These are phyloP conservation scores for Rhabdomys pumilio DNA, from an alignment of 2,797 vertebrate genomes.

Conservation along the genomic window DNA sequence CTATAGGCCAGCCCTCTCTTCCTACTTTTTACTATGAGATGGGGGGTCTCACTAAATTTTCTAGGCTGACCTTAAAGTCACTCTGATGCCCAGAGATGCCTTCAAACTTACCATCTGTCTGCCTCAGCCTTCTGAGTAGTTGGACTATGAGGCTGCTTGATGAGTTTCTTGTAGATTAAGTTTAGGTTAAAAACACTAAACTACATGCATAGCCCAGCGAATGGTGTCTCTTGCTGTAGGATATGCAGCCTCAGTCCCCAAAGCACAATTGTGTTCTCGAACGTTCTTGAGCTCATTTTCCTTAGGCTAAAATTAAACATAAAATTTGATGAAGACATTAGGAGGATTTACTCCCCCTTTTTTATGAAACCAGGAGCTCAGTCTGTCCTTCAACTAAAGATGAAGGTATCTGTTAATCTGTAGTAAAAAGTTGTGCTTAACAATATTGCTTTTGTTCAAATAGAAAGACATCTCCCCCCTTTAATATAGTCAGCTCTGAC, in stretches of 20 bases:
- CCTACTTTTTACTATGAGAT: not conserved
- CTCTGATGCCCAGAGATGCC: not conserved
- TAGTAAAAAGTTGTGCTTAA: slow-evolving; percentile 79
- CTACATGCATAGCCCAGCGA: slow-evolving; percentile 32
- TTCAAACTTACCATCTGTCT: not conserved
- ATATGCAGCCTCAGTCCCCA: not conserved
- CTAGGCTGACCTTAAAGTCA: not conserved
- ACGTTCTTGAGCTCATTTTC: slow-evolving; percentile 60
- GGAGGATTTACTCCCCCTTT: slow-evolving; percentile 34
- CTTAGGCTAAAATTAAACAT: slow-evolving; percentile 64
- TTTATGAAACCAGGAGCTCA: slow-evolving; percentile 73
- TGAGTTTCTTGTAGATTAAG: not conserved
- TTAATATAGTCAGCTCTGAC: slow-evolving; percentile 76
- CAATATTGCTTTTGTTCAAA: slow-evolving; percentile 76
- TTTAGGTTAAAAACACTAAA: slow-evolving; percentile 33
- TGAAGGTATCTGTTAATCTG: slow-evolving; percentile 76
- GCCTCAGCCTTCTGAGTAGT: not conserved
- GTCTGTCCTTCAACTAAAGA: slow-evolving; percentile 78
- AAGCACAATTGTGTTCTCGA: slow-evolving; percentile 10
- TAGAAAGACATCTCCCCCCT: slow-evolving; percentile 77
- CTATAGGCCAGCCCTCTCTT: no score
- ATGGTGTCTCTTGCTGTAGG: not conserved
- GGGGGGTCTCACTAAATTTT: not conserved
- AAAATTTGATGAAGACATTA: slow-evolving; percentile 75
- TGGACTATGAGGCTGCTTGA: not conserved